These are phyloP conservation scores for Pantherophis guttatus DNA, from an alignment of 2,113 vertebrate species.

Conservation along the genomic window DNA sequence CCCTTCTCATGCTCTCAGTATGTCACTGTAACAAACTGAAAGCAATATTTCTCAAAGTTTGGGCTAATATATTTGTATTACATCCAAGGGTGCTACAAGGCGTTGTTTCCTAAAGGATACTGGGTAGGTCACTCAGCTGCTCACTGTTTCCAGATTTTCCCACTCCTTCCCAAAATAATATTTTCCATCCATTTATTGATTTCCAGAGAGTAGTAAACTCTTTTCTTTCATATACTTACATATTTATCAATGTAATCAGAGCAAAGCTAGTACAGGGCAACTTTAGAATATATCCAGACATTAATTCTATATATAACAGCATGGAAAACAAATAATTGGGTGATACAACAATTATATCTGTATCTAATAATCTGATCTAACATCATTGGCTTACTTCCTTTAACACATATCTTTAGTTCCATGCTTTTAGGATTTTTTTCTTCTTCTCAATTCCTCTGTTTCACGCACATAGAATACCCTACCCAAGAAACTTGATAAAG, in stretches of 20 bases:
- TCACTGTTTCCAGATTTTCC: background rate
- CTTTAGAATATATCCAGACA: background rate
- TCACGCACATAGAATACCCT: background rate
- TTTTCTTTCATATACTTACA: background rate
- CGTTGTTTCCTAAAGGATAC: background rate
- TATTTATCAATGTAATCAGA: background rate
- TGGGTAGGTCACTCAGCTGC: background rate
- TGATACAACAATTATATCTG: background rate
- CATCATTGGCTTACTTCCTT: background rate
- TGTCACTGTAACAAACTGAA: slow-evolving; percentile 48
- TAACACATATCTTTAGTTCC: background rate
- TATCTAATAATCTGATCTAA: background rate
- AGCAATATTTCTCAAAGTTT: slow-evolving; percentile 56
- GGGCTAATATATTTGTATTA: slow-evolving; percentile 13
- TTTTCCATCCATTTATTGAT: background rate
- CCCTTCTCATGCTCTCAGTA: slow-evolving; percentile 32
- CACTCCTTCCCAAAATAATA: background rate
- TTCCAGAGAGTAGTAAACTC: background rate
- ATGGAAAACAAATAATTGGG: background rate
- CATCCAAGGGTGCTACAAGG: background rate
- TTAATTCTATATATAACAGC: background rate
- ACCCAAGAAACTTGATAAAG: background rate
- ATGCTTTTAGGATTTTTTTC: background rate
- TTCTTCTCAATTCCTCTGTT: background rate
- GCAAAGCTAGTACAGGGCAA: background rate